Conservation (phyloP, 2,113 vertebrate species). For the Ageneiosus marmoratus region DNA sequence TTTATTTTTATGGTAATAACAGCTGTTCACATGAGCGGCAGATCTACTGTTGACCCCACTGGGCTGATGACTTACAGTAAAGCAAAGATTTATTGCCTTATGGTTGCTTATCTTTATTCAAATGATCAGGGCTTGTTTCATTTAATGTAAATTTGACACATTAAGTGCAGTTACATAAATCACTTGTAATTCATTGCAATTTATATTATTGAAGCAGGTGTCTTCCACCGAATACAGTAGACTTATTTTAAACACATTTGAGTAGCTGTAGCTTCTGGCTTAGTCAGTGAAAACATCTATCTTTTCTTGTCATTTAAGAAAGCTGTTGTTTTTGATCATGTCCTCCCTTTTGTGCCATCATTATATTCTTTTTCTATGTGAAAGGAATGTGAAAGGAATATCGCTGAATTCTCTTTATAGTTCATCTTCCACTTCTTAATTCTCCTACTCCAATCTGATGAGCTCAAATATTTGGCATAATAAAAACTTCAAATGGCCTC, state of each 20-base stretch:
- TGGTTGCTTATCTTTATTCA: background rate
- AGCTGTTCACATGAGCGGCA: conserved; percentile 11
- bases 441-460: background rate
- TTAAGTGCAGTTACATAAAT: background rate
- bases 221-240: background rate
- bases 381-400: background rate
- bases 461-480: conserved; percentile 47
- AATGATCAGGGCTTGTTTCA: background rate
- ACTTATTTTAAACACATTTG: conserved; percentile 6
- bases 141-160: background rate
- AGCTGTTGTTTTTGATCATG: conserved; percentile 19
- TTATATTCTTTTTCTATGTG: conserved; percentile 14
- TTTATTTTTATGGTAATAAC: conserved; percentile 17
- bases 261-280: background rate
- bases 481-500: conserved; percentile 51
- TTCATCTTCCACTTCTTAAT: conserved; percentile 46
- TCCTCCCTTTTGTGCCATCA: conserved; percentile 4
- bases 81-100: background rate
- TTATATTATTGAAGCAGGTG: background rate
- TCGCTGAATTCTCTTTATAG: conserved; percentile 28
- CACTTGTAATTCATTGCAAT: background rate
- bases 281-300: conserved; percentile 6
- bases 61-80: background rate
- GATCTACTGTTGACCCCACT: conserved; percentile 20
- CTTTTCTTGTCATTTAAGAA: conserved; percentile 7